phyloP scores from a whole-genome alignment of 2,113 vertebrate species.

The Atractosteus spatula region DNA sequence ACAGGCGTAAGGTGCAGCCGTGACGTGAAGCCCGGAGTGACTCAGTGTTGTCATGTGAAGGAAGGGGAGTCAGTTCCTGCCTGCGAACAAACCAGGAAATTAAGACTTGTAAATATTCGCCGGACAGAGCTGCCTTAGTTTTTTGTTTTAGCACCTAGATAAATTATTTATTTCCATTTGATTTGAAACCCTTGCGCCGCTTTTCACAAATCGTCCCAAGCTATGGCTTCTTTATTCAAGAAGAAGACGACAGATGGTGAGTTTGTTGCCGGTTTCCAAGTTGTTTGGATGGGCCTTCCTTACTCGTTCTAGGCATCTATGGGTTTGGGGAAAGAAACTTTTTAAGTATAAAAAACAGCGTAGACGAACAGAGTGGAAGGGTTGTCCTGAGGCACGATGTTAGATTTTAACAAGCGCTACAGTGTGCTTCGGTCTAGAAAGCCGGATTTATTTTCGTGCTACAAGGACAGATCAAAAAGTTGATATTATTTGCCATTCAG shows the following conservation, averaged over 20 bases:
- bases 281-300: background rate
- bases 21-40: constrained; percentile 36
- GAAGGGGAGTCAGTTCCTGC: constrained; percentile 27
- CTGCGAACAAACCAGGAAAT: constrained; percentile 37
- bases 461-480: too few relatives aligned
- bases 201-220: background rate
- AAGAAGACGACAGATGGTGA: constrained; percentile 95
- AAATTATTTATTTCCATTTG: background rate
- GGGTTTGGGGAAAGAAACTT: too few relatives aligned
- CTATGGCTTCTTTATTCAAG: constrained; percentile 90
- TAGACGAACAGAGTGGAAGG: too few relatives aligned
- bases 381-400: too few relatives aligned
- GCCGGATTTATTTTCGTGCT: too few relatives aligned
- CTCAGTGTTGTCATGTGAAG: constrained; percentile 32
- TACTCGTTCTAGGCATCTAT: background rate
- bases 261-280: constrained; percentile 36
- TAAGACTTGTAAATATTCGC: constrained; percentile 22
- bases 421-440: too few relatives aligned
- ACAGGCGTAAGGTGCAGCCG: background rate
- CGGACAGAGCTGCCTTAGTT: background rate
- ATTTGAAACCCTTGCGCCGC: too few relatives aligned
- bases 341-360: too few relatives aligned
- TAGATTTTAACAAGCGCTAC: too few relatives aligned
- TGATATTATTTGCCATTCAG: too few relatives aligned
- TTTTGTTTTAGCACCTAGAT: too few relatives aligned